phyloP scores from a whole-genome alignment of 1,140 invertebrate species.

The Thaumatotibia leucotreta region DNA sequence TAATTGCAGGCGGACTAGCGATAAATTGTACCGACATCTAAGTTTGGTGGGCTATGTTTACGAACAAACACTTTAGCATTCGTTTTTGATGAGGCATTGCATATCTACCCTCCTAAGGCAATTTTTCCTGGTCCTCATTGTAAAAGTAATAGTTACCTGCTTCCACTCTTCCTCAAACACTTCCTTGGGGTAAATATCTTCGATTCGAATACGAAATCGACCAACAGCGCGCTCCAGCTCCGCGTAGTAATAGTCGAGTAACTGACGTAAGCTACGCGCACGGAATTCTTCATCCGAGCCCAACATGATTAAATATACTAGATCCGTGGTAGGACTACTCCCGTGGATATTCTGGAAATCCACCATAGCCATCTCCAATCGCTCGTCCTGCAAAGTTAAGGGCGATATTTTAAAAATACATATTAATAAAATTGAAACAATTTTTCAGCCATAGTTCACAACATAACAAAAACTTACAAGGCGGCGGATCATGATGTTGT shows the following conservation, averaged over 20 bases:
- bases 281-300: constrained; percentile 60
- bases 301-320: constrained; percentile 72
- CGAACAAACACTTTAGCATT: too few species aligned
- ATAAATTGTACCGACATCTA: too few species aligned
- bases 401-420: constrained; percentile 4
- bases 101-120: too few species aligned
- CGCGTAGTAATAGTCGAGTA: constrained; percentile 67
- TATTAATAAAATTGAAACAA: constrained; percentile 11
- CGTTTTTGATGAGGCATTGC: too few species aligned
- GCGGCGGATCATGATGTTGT: constrained; percentile 32
- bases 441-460: too few species aligned
- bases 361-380: constrained; percentile 54
- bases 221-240: constrained; percentile 36
- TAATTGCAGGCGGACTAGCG: too few species aligned
- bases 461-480: neutral
- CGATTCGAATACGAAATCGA: constrained; percentile 30
- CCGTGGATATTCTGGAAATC: constrained; percentile 76
- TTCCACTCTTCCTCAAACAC: neutral
- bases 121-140: too few species aligned
- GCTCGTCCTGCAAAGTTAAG: constrained; percentile 40
- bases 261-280: constrained; percentile 45
- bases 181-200: constrained; percentile 32
- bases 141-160: neutral
- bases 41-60: too few species aligned
- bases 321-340: constrained; percentile 71